These are phyloP conservation scores for Eupeodes luniger DNA, from an alignment of 2,888 invertebrate genomes.

Conservation along the genomic window DNA sequence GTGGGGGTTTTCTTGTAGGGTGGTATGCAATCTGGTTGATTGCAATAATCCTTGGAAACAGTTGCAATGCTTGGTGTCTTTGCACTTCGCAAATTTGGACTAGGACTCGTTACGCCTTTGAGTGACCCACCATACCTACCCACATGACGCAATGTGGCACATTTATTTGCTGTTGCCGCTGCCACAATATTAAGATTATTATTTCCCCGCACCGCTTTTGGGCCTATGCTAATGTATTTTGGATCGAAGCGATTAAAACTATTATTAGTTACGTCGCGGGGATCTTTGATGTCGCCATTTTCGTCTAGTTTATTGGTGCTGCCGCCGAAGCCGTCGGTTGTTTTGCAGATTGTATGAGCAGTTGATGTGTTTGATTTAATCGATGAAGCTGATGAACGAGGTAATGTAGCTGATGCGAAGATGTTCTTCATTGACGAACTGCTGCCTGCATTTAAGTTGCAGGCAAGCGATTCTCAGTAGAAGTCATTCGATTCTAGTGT, in stretches of 20 bases:
- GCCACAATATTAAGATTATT: conserved; percentile 82
- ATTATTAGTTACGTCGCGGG: conserved; percentile 83
- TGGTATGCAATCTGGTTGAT: conserved; percentile 83
- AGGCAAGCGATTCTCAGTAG: conserved; percentile 92
- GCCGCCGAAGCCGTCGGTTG: conserved; percentile 78
- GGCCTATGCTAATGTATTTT: conserved; percentile 84
- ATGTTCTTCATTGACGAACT: conserved; percentile 82
- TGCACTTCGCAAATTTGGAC: conserved; percentile 84
- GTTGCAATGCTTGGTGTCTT: conserved; percentile 84
- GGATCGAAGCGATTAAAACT: conserved; percentile 84
- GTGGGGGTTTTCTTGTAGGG: conserved; percentile 80
- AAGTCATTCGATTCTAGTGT: conserved; percentile 96
- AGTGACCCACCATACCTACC: conserved; percentile 84
- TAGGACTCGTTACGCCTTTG: conserved; percentile 81
- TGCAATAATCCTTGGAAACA: conserved; percentile 84
- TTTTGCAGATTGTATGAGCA: conserved; percentile 81
- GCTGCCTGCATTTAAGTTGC: conserved; percentile 85
- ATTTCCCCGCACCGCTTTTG: conserved; percentile 83
- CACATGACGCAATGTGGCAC: conserved; percentile 84
- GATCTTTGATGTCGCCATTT: conserved; percentile 82
- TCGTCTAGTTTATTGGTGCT: conserved; percentile 77
- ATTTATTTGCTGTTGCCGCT: conserved; percentile 82
- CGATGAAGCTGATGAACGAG: conserved; percentile 83
- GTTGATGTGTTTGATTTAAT: conserved; percentile 82
- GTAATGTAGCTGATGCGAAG: conserved; percentile 83